phyloP scores from a whole-genome alignment of 2,797 vertebrate species.

The Mergus octosetaceus region DNA sequence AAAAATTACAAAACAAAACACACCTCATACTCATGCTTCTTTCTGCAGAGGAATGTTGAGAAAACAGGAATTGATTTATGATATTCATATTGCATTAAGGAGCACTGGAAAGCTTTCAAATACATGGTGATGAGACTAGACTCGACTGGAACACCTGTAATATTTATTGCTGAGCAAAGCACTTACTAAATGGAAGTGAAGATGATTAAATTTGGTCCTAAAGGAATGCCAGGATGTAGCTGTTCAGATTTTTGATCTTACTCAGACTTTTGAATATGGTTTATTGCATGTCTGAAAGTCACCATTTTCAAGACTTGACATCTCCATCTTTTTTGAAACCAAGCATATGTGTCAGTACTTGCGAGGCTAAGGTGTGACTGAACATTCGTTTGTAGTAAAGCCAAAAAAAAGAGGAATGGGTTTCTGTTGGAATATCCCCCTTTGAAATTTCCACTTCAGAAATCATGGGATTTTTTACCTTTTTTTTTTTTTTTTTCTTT shows the following conservation, averaged over 20 bases:
- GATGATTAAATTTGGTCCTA: slow-evolving; percentile 39
- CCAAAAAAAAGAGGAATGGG: background rate
- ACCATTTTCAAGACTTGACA: slow-evolving; percentile 5
- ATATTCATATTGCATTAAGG: background rate
- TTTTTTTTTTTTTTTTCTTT: background rate
- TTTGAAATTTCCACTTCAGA: slow-evolving; percentile 51
- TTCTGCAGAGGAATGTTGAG: slow-evolving; percentile 1
- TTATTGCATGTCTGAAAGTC: background rate
- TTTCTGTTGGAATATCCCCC: background rate
- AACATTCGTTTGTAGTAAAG: slow-evolving; percentile 24
- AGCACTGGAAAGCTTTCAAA: slow-evolving; percentile 52
- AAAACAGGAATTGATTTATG: slow-evolving; percentile 45
- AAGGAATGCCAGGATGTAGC: slow-evolving; percentile 14
- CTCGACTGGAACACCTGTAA: slow-evolving; percentile 25
- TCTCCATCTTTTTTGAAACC: slow-evolving; percentile 25
- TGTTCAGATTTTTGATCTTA: slow-evolving; percentile 18
- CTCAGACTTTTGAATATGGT: background rate
- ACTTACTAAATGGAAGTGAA: slow-evolving; percentile 17
- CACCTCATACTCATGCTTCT: background rate
- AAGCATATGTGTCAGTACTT: slow-evolving; percentile 13
- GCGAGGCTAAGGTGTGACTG: background rate
- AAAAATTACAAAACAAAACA: slow-evolving; percentile 16
- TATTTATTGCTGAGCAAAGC: slow-evolving; percentile 42
- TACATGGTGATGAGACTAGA: background rate
- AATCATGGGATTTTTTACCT: background rate